Percentiles rank a stretch among this genome's conserved stretches.
phyloP scores from a whole-genome alignment of 1,140 invertebrate species.

The Mya arenaria region DNA sequence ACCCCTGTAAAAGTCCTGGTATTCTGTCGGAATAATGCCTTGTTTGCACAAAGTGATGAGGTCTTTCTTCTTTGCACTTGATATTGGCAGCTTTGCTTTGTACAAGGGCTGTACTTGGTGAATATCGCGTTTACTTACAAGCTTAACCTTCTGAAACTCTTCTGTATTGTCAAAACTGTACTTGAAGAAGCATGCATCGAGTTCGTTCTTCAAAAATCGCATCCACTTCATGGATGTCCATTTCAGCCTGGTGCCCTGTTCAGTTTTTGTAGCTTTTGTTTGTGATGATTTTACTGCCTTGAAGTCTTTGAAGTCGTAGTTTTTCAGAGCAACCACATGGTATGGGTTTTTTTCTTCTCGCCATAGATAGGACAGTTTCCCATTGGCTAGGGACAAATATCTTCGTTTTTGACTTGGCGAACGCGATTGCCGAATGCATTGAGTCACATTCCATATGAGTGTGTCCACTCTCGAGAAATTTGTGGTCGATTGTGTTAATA shows the following conservation, averaged over 20 bases:
- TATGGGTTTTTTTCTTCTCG: constrained; percentile 31
- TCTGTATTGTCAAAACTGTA: no score
- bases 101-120: no score
- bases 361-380: constrained; percentile 25
- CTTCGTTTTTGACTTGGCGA: background rate
- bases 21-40: constrained; percentile 3
- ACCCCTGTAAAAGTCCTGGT: constrained; percentile 29
- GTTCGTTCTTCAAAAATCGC: no score
- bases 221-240: no score
- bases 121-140: no score
- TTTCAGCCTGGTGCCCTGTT: no score
- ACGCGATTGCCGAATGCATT: constrained; percentile 5
- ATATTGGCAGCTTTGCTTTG: constrained; percentile 75
- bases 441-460: constrained; percentile 27
- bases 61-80: constrained; percentile 36
- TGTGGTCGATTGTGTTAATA: constrained; percentile 20
- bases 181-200: no score
- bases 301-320: constrained; percentile 10
- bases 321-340: background rate
- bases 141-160: no score
- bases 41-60: constrained; percentile 2
- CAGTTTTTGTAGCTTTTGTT: no score
- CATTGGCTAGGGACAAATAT: constrained; percentile 19
- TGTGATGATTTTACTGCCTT: no score
- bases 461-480: constrained; percentile 34